Base-by-base conservation (phyloP, 2,113 vertebrate genomes). In the Aleadryas rufinucha region DNA sequence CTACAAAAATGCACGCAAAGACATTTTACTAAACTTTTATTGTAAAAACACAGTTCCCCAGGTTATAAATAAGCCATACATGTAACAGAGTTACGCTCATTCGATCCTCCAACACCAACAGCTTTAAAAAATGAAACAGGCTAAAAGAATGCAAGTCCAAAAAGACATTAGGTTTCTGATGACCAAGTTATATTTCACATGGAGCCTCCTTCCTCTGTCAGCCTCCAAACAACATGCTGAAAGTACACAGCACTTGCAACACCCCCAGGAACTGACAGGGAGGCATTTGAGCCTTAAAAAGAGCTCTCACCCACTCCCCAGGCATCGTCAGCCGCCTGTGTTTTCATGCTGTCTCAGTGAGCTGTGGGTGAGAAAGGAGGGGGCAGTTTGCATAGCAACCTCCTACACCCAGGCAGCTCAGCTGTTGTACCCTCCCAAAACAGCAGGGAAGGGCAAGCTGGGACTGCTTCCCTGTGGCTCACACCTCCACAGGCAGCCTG, bases 21-120 rank as follows among this genome's bases (percentile, higher is more conserved):
- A 59, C 42, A 68, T 89, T 93, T 93, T 96, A 60, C 85, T 79
- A 52, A 64, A 57, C 59, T 90, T 98, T 98, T 97, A 98, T 98
- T 98, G 97, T 95, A 98, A 98, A 98, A 98, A 86, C 95, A 97
- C 89, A 93, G 96, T 81, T 95, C 59, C 93, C 72, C 72, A 89
- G 90, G 60, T 97, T 98, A 98, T 98, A 98, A 98, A 98, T 98
- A 98, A 95, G 78, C 94, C 95, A 64, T 59, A 90, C 94, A 92
- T 75, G 93, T 97, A 98, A 98, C 97, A 97, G 90, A 84, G 54
- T 89, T 96, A 96, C 23, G 39, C 85, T 93, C 94, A 63, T 91
- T 97, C 42, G 80, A 95, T 97, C 96, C 97, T 96, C 95, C 97
- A 97, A 97, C 92, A 93, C 5, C 41, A 65, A 97, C 74, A 95